Evolutionary conservation across 2,797 vertebrate species (phyloP), one percentile per base, ranked within the genome.

Genomic region (Bovichtus diacanthus): DNA sequence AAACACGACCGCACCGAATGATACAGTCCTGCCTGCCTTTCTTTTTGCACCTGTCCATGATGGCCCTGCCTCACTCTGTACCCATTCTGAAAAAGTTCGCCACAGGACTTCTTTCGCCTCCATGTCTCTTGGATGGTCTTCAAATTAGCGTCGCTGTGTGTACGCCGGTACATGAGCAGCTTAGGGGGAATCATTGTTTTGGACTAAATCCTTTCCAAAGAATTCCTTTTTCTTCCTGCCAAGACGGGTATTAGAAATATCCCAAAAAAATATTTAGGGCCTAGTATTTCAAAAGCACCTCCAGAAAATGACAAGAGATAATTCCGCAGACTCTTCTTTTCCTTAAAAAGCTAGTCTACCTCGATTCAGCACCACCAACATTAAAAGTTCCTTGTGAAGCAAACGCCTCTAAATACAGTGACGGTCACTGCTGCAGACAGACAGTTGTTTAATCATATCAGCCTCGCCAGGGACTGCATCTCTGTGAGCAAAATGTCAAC

Each of bases 41-140:
- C 95, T 61, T 95, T 96, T 16, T 95, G 76, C 62, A 75, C 74
- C 16, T 51, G 67, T 27, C 69, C 77, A 19, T 90, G 93, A 38
- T 94, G 93, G 9, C 94, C 93, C 58, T 93, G 88, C 89, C 95
- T 97, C 86, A 98, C 94, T 81, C 96, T 94, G 93, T 97, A 97
- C 76, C 97, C 97, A 25, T 98, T 97, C 46, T 95, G 96, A 90
- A 96, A 98, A 80, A 98, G 93, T 34, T 98, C 97, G 1, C 96
- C 95, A 36, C 96, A 93, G 18, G 97, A 98, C 85, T 98, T 98
- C 91, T 95, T 98, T 64, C 95, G 94, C 60, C 95, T 93, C 65
- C 90, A 89, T 2, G 94, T 85, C 67, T 91, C 95, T 81, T 51
- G 90, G 27, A 89, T 85, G 0, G 77, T 87, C 72, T 97, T 95